Conservation (phyloP, 2,113 vertebrate species). For the Budorcas taxicolor region DNA sequence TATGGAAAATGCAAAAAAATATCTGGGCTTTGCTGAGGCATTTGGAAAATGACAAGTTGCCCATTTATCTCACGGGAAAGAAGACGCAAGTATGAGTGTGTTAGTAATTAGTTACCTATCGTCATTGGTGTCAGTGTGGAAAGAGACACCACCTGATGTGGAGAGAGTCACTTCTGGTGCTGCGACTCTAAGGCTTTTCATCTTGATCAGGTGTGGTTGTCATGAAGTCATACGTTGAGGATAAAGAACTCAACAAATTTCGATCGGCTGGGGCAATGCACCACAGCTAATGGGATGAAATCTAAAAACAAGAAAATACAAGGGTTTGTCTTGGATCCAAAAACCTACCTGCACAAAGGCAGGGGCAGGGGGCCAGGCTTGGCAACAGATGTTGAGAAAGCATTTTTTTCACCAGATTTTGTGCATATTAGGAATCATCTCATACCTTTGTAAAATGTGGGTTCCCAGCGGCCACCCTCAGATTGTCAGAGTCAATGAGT, state of each 20-base stretch:
- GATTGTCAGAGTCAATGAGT: not conserved
- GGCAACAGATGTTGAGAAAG: not conserved
- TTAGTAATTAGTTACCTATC: not conserved
- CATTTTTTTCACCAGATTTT: not conserved
- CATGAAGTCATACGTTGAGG: not conserved
- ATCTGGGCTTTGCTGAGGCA: not conserved
- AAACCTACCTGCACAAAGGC: not conserved
- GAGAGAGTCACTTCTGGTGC: not conserved
- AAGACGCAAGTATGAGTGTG: not conserved
- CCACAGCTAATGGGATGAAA: not conserved
- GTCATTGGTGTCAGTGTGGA: not conserved
- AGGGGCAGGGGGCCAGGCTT: not conserved
- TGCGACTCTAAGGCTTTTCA: not conserved
- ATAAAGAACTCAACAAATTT: constrained; percentile 4
- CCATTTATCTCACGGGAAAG: not conserved
- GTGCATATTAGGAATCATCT: not conserved
- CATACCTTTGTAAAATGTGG: not conserved
- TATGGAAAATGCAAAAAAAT: not conserved
- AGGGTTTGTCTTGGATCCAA: not conserved
- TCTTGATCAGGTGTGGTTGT: not conserved
- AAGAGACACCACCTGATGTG: not conserved
- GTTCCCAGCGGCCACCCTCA: not conserved
- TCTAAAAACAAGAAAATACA: not conserved
- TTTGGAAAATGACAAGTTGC: not conserved
- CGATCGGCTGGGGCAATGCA: not conserved